These are phyloP conservation scores for Gryon sp. DNA, from an alignment of 1,140 invertebrate species.

Conservation along the genomic window DNA sequence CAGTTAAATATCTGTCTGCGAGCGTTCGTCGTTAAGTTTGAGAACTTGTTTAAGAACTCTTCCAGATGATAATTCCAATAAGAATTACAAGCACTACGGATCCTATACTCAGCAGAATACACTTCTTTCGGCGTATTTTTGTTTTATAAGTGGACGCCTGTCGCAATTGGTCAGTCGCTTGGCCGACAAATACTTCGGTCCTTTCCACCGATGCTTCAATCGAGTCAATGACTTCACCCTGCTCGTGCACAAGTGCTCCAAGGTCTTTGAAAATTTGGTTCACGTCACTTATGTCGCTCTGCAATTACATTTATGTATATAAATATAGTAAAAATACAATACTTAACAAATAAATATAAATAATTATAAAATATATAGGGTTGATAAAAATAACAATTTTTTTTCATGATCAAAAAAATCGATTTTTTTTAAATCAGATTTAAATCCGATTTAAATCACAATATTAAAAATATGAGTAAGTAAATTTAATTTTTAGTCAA, in stretches of 20 bases:
- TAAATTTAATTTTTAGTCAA: too few relatives aligned
- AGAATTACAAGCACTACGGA: constrained; percentile 85
- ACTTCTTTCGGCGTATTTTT: constrained; percentile 92
- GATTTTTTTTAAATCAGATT: too few relatives aligned
- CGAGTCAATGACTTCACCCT: constrained; percentile 97
- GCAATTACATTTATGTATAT: too few relatives aligned
- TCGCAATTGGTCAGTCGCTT: constrained; percentile 89
- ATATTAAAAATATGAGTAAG: too few relatives aligned
- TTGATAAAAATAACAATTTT: too few relatives aligned
- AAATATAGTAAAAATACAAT: too few relatives aligned
- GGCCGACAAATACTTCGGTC: constrained; percentile 91
- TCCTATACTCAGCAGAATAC: constrained; percentile 85
- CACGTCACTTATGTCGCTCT: constrained; percentile 96
- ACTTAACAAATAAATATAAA: too few relatives aligned
- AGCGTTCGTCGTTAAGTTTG: too few relatives aligned
- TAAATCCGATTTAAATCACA: too few relatives aligned
- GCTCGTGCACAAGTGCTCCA: constrained; percentile 96
- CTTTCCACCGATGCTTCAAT: constrained; percentile 97
- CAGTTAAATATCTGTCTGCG: too few relatives aligned
- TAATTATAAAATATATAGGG: too few relatives aligned
- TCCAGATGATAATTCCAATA: constrained; percentile 84
- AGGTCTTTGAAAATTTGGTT: constrained; percentile 99
- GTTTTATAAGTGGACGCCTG: constrained; percentile 92
- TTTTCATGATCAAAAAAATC: too few relatives aligned
- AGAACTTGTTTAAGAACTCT: constrained; percentile 66